Percentiles rank a stretch among this genome's conserved stretches.
These are phyloP conservation scores for Drosophila truncata DNA, from an alignment of 1,140 invertebrate species.

Conservation along the genomic window DNA sequence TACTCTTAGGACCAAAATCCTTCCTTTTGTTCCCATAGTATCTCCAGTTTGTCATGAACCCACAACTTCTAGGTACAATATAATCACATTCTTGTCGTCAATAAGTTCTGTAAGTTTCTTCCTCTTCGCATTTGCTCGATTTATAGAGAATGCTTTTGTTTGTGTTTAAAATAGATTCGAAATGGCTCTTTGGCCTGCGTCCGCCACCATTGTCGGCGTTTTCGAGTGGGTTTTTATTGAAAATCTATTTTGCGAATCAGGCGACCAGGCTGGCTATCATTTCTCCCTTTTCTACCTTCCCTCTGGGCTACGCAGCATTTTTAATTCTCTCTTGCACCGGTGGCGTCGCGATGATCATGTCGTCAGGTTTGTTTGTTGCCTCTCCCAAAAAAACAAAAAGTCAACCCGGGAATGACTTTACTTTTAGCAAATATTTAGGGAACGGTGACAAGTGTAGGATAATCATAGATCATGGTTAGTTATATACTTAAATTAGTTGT, in stretches of 20 bases:
- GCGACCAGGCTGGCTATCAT: conserved; percentile 37
- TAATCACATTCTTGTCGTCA: conserved; percentile 10
- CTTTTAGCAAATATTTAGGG: conserved; percentile 30
- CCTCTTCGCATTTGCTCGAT: conserved; percentile 38
- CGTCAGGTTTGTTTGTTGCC: conserved; percentile 40
- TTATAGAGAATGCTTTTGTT: conserved; percentile 70
- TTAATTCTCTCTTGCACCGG: conserved; percentile 46
- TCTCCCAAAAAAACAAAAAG: conserved; percentile 26
- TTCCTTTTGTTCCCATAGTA: neutral
- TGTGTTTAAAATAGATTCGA: conserved; percentile 77
- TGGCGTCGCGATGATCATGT: conserved; percentile 62
- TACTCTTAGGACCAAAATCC: neutral
- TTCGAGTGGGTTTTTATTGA: conserved; percentile 80
- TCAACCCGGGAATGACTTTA: conserved; percentile 49
- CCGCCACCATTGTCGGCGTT: conserved; percentile 65
- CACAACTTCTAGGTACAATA: conserved; percentile 28
- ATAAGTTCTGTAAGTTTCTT: conserved; percentile 36
- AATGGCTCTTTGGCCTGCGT: conserved; percentile 66
- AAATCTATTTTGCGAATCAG: conserved; percentile 78
- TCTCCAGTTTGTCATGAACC: conserved; percentile 4
- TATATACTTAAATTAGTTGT: neutral
- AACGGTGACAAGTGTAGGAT: neutral
- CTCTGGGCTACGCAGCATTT: neutral
- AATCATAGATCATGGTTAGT: neutral
- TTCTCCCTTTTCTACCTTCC: conserved; percentile 1